These are phyloP conservation scores for Drosophila funebris DNA, from an alignment of 1,140 invertebrate genomes.

Conservation along the genomic window DNA sequence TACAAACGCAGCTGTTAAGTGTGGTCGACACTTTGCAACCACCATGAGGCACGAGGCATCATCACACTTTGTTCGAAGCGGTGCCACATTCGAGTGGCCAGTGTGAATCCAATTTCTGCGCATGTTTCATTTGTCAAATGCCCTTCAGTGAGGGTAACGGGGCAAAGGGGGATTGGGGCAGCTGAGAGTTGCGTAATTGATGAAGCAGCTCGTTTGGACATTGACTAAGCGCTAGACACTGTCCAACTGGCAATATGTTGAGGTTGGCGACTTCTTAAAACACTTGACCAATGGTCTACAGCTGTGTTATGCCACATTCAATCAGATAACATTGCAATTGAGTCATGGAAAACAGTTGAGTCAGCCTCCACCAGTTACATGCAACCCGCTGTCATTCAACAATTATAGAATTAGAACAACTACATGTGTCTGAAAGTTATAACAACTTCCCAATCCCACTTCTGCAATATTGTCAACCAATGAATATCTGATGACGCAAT, in stretches of 20 bases:
- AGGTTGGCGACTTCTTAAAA: slow-evolving; percentile 55
- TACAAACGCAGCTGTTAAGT: slow-evolving; percentile 35
- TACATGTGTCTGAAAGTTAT: not conserved
- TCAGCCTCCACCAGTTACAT: slow-evolving; percentile 34
- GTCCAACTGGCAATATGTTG: slow-evolving; percentile 63
- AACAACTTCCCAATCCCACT: not conserved
- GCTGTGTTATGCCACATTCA: slow-evolving; percentile 4
- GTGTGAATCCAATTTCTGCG: slow-evolving; percentile 57
- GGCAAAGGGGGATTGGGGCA: not conserved
- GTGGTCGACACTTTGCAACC: slow-evolving; percentile 35
- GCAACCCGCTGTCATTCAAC: not conserved
- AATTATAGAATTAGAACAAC: not conserved
- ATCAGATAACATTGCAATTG: slow-evolving; percentile 69
- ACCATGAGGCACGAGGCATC: not conserved
- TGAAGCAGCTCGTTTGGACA: slow-evolving; percentile 65
- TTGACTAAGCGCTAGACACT: slow-evolving; percentile 70
- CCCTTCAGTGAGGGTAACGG: slow-evolving; percentile 7
- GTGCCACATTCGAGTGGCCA: slow-evolving; percentile 40
- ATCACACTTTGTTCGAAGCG: slow-evolving; percentile 42
- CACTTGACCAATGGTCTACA: slow-evolving; percentile 32
- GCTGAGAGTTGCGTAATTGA: slow-evolving; percentile 65
- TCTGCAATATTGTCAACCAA: not conserved
- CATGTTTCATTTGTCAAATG: slow-evolving; percentile 79
- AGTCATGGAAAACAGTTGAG: too few species aligned
- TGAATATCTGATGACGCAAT: slow-evolving; percentile 52